Evolutionary conservation across 2,113 vertebrate genomes (phyloP), one percentile per base, ranked within the genome.

Genomic region (Malurus elegans): DNA sequence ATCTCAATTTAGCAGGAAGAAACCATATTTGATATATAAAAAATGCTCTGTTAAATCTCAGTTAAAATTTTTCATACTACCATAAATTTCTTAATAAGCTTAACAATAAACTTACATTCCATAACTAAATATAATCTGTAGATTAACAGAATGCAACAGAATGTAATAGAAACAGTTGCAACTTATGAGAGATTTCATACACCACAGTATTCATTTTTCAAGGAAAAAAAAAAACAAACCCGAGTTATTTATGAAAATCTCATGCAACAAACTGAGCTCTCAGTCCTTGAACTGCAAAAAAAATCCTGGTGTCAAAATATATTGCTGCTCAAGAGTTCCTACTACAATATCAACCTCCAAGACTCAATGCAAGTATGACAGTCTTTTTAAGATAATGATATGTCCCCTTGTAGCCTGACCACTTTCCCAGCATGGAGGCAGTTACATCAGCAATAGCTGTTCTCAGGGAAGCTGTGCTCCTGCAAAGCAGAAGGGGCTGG

Each of bases 321-420:
- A 47, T 1, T 4, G 14, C 48, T 73, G 32, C 60, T 64, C 45
- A 73, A 45, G 38, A 73, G 56, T 11, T 81, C 40, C 32, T 32
- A 12, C 17, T 19, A 28, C 79, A 65, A 25, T 12, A 61, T 56
- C 42, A 20, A 36, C 8, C 7, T 62, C 18, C 56, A 44, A 38
- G 60, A 28, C 15, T 21, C 57, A 38, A 5, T 9, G 14, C 6
- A 81, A 60, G 26, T 12, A 14, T 0, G 2, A 70, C 13, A 54
- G 58, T 14, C 32, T 42, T 60, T 23, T 29, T 29, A 60, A 54
- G 74, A n/a, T 6, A 57, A 40, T 14, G 38, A 16, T 8, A 8
- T 3, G 12, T 36, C 23, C 15, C 23, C 15, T 40, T 18, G 69
- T 16, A 40, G 64, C 38, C 32, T 0, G 0, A 18, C 12, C 10